Evolutionary conservation across 2,888 invertebrate species (phyloP), one percentile per base, ranked within the genome.

Genomic region (Sphaeridia pumilis): DNA sequence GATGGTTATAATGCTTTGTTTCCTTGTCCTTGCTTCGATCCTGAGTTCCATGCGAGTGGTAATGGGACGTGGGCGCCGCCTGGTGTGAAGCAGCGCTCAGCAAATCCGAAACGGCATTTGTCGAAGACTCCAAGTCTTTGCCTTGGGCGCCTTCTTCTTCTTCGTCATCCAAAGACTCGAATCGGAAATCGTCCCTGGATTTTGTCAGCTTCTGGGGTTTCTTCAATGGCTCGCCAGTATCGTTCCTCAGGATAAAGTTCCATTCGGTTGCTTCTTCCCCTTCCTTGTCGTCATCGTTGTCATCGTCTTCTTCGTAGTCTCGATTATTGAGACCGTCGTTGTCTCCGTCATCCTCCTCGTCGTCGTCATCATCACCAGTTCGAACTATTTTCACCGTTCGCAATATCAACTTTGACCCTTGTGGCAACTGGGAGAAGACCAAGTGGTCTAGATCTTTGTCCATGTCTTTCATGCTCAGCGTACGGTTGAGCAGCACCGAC

Each of bases 291-390:
- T 55, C 52, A 17, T 53, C 46, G 34, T 26, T 14, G 10, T 52
- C 58, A 3, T 45, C 41, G 21, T 55, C 53, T 20, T 47, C 49
- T 12, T 45, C 48, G 12, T 26, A 35, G 12, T 47, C 46, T 10
- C 48, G 34, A 34, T 49, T 49, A 22, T 42, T 25, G 1, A 60
- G 59, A 2, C 55, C 56, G 44, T 61, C 60, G 7, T 53, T 57
- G 31, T 50, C 52, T 2, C 57, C 49, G 12, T 54, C 51, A 38
- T 42, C 35, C 7, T 56, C 55, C 38, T 59, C 56, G 47, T 63
- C 56, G 46, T 63, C 56, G 17, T 63, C 65, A 49, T 65, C 56
- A 34, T 58, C 65, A 58, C 63, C 65, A n/a, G 65, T 63, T 20
- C 56, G 38, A 10, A 65, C 57, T 36, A 65, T 58, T 56, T 56